phyloP scores from a whole-genome alignment of 2,113 vertebrate genomes.

The Mesitornis unicolor region DNA sequence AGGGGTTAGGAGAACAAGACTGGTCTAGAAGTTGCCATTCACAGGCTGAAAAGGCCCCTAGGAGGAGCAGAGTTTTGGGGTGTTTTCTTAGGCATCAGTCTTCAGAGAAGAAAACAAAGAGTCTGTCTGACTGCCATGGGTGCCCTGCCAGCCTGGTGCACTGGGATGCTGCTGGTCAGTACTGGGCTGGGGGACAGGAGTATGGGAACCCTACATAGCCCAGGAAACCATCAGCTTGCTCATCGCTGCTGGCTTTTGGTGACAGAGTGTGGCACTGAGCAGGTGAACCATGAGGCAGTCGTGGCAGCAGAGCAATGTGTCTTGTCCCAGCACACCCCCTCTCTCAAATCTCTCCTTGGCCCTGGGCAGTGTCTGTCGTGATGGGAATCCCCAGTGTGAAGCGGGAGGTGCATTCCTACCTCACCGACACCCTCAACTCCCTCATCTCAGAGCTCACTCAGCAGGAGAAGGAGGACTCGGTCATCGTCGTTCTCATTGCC shows the following conservation, averaged over 20 bases:
- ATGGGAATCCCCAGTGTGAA: constrained; percentile 97
- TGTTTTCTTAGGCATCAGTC: not conserved
- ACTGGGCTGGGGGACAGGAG: not conserved
- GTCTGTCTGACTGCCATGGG: not conserved
- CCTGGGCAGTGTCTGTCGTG: constrained; percentile 89
- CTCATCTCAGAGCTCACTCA: constrained; percentile 93
- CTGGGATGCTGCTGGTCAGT: not conserved
- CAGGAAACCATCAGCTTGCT: not conserved
- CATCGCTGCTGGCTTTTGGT: not conserved
- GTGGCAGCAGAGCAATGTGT: not conserved
- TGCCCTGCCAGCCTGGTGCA: not conserved
- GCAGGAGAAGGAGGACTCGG: constrained; percentile 91
- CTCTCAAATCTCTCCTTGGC: constrained; percentile 41
- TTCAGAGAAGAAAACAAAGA: not conserved
- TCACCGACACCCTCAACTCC: constrained; percentile 93
- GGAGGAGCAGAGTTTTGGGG: fast-evolving
- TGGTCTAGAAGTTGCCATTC: not conserved
- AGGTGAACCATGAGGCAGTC: not conserved
- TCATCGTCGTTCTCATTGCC: constrained; percentile 95
- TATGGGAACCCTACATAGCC: not conserved
- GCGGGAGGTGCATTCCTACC: constrained; percentile 94
- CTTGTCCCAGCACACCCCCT: not conserved
- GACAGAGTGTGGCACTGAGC: not conserved
- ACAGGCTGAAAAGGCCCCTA: not conserved
- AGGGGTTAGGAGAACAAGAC: not conserved